Evolutionary conservation across 2,888 invertebrate genomes (phyloP).

Genomic region (Bibio marci): DNA sequence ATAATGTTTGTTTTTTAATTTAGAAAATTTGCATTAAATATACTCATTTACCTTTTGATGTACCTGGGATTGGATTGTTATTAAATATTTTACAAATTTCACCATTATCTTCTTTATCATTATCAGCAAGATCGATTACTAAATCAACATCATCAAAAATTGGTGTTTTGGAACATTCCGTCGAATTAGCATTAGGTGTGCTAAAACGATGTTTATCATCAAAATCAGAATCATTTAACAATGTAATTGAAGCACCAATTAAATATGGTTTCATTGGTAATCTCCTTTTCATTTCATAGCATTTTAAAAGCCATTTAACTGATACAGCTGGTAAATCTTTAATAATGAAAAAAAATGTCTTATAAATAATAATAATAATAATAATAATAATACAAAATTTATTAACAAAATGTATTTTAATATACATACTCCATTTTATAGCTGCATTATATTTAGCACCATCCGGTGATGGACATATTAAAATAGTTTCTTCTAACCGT

Average conservation of each 20-base stretch:
- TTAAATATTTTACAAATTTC: too few species aligned
- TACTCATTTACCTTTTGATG: too few species aligned
- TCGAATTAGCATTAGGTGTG: too few species aligned
- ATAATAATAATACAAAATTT: not conserved
- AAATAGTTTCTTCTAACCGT: constrained; percentile 58
- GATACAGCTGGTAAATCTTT: constrained; percentile 51
- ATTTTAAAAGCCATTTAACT: constrained; percentile 58
- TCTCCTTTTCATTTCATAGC: constrained; percentile 27
- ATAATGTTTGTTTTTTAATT: too few species aligned
- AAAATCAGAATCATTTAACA: not conserved
- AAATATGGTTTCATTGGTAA: not conserved
- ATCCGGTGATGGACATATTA: constrained; percentile 51
- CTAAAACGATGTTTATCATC: not conserved
- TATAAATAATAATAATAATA: too few species aligned
- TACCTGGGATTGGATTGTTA: too few species aligned
- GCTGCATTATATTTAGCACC: constrained; percentile 75
- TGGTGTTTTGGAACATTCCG: too few species aligned
- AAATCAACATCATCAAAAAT: not conserved
- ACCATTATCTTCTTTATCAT: too few species aligned
- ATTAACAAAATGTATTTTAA: too few species aligned
- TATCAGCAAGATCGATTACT: not conserved
- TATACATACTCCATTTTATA: constrained; percentile 51
- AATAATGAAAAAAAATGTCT: not conserved
- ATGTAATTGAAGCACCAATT: not conserved
- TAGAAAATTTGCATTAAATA: too few species aligned